A percentile compares a stretch with the other conserved stretches of the same genome.
phyloP scores from a whole-genome alignment of 2,797 vertebrate species.

The Ptychadena robeensis region DNA sequence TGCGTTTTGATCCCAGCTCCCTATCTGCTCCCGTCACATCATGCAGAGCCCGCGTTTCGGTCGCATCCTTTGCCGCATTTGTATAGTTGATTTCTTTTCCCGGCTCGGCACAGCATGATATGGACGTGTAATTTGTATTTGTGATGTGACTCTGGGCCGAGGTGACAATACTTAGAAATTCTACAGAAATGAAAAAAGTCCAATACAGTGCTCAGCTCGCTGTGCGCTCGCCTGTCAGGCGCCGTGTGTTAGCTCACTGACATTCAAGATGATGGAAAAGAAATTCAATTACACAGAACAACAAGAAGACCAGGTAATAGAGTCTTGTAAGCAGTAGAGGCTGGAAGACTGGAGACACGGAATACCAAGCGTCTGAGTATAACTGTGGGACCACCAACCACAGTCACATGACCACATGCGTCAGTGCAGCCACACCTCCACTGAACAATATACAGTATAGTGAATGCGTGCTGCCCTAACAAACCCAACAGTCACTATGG shows the following conservation, averaged over 20 bases:
- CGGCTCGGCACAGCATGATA: neutral
- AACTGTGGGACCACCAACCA: neutral
- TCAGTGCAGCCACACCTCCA: no score
- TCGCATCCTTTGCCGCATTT: neutral
- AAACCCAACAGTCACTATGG: neutral
- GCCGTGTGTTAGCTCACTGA: conserved; percentile 42
- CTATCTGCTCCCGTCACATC: no score
- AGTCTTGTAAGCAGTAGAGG: conserved; percentile 23
- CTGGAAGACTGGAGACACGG: neutral
- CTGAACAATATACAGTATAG: no score
- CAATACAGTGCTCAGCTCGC: conserved; percentile 14
- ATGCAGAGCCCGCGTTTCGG: neutral
- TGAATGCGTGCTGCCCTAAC: no score
- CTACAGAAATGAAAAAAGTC: conserved; percentile 13
- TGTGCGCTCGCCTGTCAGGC: conserved; percentile 29
- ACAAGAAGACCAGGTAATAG: conserved; percentile 49
- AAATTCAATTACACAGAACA: conserved; percentile 59
- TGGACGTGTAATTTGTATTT: conserved; percentile 26
- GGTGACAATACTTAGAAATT: conserved; percentile 38
- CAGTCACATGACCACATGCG: neutral
- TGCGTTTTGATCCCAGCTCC: no score
- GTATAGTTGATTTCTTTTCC: neutral
- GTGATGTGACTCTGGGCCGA: conserved; percentile 21
- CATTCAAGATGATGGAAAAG: conserved; percentile 57
- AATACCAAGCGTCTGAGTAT: neutral